Conservation (phyloP, 1,140 invertebrate genomes). For the Oedothorax gibbosus region DNA sequence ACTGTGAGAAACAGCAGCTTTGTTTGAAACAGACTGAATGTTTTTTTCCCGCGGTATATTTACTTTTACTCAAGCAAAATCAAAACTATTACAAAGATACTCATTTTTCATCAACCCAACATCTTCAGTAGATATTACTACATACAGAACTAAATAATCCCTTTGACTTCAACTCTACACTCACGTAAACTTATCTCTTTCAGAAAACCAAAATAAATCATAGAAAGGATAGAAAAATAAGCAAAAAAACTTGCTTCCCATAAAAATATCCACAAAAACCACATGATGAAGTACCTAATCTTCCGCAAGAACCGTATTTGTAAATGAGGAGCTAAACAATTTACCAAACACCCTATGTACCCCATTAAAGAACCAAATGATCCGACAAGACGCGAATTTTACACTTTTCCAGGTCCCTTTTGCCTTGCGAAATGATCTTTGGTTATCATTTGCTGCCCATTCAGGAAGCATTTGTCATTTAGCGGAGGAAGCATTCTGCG, state of each 20-base stretch:
- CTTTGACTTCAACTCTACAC: background rate
- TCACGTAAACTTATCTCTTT: constrained; percentile 6
- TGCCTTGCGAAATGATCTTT: constrained; percentile 27
- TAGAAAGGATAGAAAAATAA: constrained; percentile 11
- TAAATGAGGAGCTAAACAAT: constrained; percentile 30
- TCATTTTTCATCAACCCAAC: too few relatives aligned
- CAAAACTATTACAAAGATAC: too few relatives aligned
- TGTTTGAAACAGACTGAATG: too few relatives aligned
- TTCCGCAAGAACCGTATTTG: constrained; percentile 12
- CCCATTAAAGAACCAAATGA: constrained; percentile 45
- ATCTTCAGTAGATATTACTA: too few relatives aligned
- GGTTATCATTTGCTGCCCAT: constrained; percentile 40
- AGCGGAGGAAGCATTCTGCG: constrained; percentile 21
- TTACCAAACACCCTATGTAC: constrained; percentile 28
- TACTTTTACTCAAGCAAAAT: too few relatives aligned
- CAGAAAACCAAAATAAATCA: constrained; percentile 30
- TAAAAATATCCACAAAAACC: background rate
- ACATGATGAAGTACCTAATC: constrained; percentile 27
- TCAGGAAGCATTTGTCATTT: constrained; percentile 45
- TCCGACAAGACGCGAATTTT: constrained; percentile 35
- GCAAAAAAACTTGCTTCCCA: background rate
- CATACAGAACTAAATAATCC: background rate
- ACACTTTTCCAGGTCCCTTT: constrained; percentile 2
- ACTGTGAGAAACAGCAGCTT: too few relatives aligned
- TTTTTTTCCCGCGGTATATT: too few relatives aligned